phyloP scores from a whole-genome alignment of 2,113 vertebrate species.

The Pseudonaja textilis region DNA sequence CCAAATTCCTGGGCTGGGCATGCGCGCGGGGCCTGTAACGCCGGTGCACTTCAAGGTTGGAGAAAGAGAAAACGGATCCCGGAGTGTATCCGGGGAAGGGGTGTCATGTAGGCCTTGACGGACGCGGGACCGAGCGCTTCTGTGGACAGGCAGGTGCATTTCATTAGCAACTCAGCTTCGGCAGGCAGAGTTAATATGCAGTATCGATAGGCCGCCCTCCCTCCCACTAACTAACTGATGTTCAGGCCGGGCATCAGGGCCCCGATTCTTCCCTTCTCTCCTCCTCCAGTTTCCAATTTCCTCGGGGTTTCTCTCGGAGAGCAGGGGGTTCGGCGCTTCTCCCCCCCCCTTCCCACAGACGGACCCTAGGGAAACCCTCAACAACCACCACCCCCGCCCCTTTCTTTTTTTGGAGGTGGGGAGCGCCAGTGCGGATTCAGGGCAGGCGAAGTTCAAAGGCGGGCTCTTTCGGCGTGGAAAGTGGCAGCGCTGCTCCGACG shows the following conservation, averaged over 20 bases:
- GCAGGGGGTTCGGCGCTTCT: not conserved
- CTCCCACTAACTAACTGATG: not conserved
- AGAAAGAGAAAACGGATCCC: not conserved
- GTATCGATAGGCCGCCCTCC: not conserved
- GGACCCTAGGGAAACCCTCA: not conserved
- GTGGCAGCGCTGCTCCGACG: slow-evolving; percentile 69
- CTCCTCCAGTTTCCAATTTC: not conserved
- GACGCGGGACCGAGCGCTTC: not conserved
- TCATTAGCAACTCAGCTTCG: no score
- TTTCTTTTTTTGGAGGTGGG: not conserved
- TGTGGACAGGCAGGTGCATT: not conserved
- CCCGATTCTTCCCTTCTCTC: not conserved
- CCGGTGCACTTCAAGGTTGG: not conserved
- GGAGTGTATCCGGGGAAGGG: not conserved
- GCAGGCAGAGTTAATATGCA: not conserved
- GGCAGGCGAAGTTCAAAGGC: slow-evolving; percentile 75
- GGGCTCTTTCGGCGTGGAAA: slow-evolving; percentile 59
- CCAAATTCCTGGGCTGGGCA: not conserved
- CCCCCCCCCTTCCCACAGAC: not conserved
- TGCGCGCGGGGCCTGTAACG: accelerated
- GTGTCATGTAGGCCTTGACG: not conserved
- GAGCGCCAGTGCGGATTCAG: slow-evolving; percentile 61
- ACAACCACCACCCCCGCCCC: not conserved
- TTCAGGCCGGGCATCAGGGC: not conserved
- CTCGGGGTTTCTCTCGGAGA: not conserved